Evolutionary conservation across 1,140 invertebrate species (phyloP).

Genomic region (Caenorhabditis latens): DNA sequence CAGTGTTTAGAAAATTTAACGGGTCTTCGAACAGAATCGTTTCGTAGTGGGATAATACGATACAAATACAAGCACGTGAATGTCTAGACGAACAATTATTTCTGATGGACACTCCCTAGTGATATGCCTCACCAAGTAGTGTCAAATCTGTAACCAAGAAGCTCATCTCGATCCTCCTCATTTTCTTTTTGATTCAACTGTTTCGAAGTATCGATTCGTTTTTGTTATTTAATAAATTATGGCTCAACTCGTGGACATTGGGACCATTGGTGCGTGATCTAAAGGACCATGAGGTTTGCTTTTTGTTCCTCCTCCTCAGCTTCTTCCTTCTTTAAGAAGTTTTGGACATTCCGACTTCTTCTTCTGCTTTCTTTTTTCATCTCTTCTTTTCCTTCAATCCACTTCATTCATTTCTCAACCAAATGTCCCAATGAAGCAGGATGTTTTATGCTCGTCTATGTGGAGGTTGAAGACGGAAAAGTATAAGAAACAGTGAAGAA

Average conservation of each 20-base stretch:
- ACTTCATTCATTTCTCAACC: constrained; percentile 40
- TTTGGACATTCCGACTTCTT: constrained; percentile 37
- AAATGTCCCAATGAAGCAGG: neutral
- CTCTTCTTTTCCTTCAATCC: neutral
- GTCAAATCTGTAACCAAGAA: no score
- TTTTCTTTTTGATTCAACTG: no score
- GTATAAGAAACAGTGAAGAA: neutral
- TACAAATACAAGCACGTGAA: neutral
- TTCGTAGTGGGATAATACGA: no score
- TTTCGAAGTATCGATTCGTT: neutral
- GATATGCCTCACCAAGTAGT: neutral
- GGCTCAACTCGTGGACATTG: constrained; percentile 4
- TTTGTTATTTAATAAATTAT: constrained; percentile 37
- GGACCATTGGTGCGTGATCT: constrained; percentile 32
- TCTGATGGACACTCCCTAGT: constrained; percentile 3
- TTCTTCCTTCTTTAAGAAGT: constrained; percentile 42
- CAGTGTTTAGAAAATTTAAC: no score
- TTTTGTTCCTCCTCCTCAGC: neutral
- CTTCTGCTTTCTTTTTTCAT: no score
- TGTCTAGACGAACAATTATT: constrained; percentile 1
- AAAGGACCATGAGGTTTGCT: constrained; percentile 1
- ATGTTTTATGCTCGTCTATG: constrained; percentile 49
- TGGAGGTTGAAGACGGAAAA: constrained; percentile 1
- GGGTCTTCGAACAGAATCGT: no score
- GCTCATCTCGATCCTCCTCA: no score